Evolutionary conservation across 2,113 vertebrate genomes (phyloP), one percentile per base, ranked within the genome.

Genomic region (Stictonetta naevosa): DNA sequence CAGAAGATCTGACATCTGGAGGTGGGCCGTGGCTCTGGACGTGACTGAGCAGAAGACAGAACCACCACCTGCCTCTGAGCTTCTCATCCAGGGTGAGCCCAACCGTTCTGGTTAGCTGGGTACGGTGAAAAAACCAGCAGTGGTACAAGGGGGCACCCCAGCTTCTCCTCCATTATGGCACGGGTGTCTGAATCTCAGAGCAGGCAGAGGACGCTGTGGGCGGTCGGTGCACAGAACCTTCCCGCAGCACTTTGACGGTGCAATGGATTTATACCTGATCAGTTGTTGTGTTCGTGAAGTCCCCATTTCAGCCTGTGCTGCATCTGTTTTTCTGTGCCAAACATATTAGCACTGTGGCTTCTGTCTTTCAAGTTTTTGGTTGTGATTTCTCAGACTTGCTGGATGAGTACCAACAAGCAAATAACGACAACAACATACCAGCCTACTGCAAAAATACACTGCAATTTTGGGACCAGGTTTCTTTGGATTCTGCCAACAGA

Each of bases 351-450:
- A 67, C 80, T 69, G 89, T 44, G 80, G 20, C 59, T 78, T 31
- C 3, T 40, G 52, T 74, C 21, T 40, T 59, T 83, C 75, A 26
- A 7, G 44, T 28, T 90, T 73, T 83, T 76, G 16, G 63, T n/a
- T 83, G 63, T 23, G 50, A 80, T 86, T 83, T 90, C 85, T 95
- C 18, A 26, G 83, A 77, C 85, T 50, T 50, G 42, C 8, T 58
- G 59, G 55, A 22, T 40, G 28, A 69, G 22, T 52, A 46, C 11
- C 53, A 46, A 10, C 63, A 69, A 44, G 31, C 21, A 83, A 92
- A 80, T 44, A 82, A 69, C 1, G 10, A 36, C 60, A 84, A 75
- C 59, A 82, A 72, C 78, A 85, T 28, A 13, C 71, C 78, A 76
- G 74, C 92, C 90, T 84, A 7, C 82, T 79, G 46, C 90, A 93